These are phyloP conservation scores for Catocala fraxini DNA, from an alignment of 2,888 invertebrate genomes.

Conservation along the genomic window DNA sequence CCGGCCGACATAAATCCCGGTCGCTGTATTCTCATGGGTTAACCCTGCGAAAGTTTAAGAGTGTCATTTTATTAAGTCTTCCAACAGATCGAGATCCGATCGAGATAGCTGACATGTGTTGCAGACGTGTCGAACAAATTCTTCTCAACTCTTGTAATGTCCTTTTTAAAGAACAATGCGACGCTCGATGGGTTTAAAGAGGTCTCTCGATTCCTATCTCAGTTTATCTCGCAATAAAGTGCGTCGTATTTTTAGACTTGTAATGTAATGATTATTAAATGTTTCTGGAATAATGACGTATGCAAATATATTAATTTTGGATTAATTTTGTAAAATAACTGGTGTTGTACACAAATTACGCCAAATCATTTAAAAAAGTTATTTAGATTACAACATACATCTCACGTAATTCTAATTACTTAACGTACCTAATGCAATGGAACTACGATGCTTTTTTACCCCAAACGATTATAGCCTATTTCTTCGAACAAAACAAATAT, in stretches of 20 bases:
- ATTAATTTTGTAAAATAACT: too few relatives aligned
- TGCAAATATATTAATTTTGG: too few relatives aligned
- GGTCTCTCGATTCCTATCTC: constrained; percentile 34
- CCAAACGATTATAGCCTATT: too few relatives aligned
- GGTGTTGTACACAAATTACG: too few relatives aligned
- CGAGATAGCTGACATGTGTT: constrained; percentile 77
- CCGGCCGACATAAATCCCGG: not conserved
- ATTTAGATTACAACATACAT: too few relatives aligned
- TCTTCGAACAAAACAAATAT: too few relatives aligned
- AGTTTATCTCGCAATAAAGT: constrained; percentile 29
- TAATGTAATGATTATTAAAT: not conserved
- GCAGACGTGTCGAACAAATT: constrained; percentile 65
- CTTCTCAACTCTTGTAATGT: constrained; percentile 56
- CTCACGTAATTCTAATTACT: too few relatives aligned
- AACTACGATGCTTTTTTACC: too few relatives aligned
- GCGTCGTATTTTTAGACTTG: constrained; percentile 18
- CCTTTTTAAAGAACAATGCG: constrained; percentile 56
- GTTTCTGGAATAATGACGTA: not conserved
- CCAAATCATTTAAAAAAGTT: too few relatives aligned
- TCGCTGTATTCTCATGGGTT: constrained; percentile 27
- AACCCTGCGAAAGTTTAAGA: constrained; percentile 49
- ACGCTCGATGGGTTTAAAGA: constrained; percentile 29
- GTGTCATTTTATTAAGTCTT: constrained; percentile 82
- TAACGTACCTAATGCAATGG: too few relatives aligned
- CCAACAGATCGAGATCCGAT: constrained; percentile 73